phyloP scores from a whole-genome alignment of 2,797 vertebrate species.

The Chiloscyllium punctatum region DNA sequence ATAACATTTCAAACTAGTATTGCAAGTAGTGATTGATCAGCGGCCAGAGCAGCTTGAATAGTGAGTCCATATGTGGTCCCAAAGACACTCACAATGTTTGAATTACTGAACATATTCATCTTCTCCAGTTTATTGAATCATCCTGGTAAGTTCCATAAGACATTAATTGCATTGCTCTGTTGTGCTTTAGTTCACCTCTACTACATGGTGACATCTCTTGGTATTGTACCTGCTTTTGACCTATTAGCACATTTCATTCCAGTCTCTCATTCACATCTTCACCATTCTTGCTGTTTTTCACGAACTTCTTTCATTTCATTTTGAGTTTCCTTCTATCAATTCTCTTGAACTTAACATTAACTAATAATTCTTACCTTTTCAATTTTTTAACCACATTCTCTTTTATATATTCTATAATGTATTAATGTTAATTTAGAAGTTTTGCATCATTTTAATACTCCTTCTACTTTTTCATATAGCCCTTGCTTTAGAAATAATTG shows the following conservation, averaged over 20 bases:
- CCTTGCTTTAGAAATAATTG: neutral
- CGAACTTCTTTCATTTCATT: no score
- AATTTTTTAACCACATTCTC: neutral
- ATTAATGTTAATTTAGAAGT: neutral
- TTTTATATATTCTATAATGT: neutral
- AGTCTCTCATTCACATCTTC: neutral
- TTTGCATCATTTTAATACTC: neutral
- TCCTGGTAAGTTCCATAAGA: neutral
- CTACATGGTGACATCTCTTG: neutral
- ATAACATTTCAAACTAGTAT: conserved; percentile 20
- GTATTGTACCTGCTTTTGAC: neutral
- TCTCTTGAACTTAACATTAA: no score
- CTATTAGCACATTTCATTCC: neutral
- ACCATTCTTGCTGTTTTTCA: neutral
- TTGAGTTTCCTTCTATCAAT: no score
- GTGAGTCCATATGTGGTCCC: neutral
- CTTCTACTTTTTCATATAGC: neutral
- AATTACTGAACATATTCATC: conserved; percentile 16
- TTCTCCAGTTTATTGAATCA: neutral
- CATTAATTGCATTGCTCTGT: neutral
- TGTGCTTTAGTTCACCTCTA: neutral
- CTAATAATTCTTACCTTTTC: neutral
- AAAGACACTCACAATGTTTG: neutral
- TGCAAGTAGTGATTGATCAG: conserved; percentile 9
- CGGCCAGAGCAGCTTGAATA: conserved; percentile 1